Base-by-base conservation (phyloP, 1,140 invertebrate species). In the Heliothis virescens region DNA sequence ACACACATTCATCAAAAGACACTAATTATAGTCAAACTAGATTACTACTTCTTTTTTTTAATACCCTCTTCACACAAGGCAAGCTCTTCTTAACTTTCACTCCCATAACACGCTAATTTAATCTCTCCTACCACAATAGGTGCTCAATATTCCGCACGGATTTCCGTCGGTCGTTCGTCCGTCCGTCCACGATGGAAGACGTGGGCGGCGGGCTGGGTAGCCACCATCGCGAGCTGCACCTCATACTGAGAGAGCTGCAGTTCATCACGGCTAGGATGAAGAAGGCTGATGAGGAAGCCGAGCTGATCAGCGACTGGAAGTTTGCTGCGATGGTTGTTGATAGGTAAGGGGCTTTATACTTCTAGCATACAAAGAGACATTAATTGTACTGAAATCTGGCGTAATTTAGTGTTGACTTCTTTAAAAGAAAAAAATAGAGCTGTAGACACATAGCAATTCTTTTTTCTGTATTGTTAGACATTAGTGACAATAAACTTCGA, bases 251-350 rank as follows among this genome's bases (percentile, higher is more conserved):
- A 85, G 99, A 99, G 95, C 95, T 99, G 63, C 97, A 98, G 90
- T 99, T 99, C 95, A 99, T 99, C 88, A 99, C 98, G 13, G 96
- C 96, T 85, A 96, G 98, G 81, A 98, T 99, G 97, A 97, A 97
- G 88, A 98, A 98, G 91, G 96, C 97, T 69, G 98, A 99, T 87
- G 97, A 98, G 83, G 97, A 98, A 87, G 96, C 97, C n/a, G 98
- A 99, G 89, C 96, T 98, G 62, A 98, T 98, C 82, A 98, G 97
- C 92, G 99, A 99, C 93, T 99, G 99, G 99, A 99, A 99, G 94
- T 99, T 99, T 94, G 99, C 99, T 73, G 99, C 99, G 82, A 98
- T 99, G 98, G 99, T 99, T 86, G 98, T 99, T 88, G 99, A 99
- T 95, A 96, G 96, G 96, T 97, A 82, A 83, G 76, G 55, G 41